phyloP scores from a whole-genome alignment of 2,113 vertebrate genomes.

The Excalfactoria chinensis region DNA sequence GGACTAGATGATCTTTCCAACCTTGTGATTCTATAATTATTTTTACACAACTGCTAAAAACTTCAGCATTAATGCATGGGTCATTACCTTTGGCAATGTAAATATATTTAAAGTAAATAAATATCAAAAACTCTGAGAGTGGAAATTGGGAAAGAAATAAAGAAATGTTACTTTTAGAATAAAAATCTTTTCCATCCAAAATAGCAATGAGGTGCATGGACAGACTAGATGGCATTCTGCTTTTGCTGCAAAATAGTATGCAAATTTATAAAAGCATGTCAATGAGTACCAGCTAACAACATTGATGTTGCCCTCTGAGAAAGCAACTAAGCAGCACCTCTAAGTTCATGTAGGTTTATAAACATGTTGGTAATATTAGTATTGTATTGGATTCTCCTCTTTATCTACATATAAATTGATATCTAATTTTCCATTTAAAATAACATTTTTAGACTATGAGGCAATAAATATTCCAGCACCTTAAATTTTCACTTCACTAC shows the following conservation, averaged over 20 bases:
- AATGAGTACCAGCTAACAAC: not conserved
- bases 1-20: too few species aligned
- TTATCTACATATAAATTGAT: not conserved
- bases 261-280: not conserved
- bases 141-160: not conserved
- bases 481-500: not conserved
- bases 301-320: not conserved
- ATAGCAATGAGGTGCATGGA: not conserved
- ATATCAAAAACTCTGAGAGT: not conserved
- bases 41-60: constrained; percentile 17
- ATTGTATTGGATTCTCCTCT: not conserved
- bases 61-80: not conserved
- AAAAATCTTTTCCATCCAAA: not conserved
- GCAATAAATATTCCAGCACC: not conserved
- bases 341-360: not conserved
- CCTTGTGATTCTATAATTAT: not conserved
- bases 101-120: not conserved
- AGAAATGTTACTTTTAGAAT: not conserved
- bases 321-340: not conserved
- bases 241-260: constrained; percentile 14
- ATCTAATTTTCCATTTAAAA: not conserved
- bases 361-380: not conserved
- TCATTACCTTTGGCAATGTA: not conserved
- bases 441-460: not conserved
- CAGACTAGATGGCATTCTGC: not conserved